Conservation (phyloP, 2,113 vertebrate species). For the Rhegmatorhina hoffmannsi region DNA sequence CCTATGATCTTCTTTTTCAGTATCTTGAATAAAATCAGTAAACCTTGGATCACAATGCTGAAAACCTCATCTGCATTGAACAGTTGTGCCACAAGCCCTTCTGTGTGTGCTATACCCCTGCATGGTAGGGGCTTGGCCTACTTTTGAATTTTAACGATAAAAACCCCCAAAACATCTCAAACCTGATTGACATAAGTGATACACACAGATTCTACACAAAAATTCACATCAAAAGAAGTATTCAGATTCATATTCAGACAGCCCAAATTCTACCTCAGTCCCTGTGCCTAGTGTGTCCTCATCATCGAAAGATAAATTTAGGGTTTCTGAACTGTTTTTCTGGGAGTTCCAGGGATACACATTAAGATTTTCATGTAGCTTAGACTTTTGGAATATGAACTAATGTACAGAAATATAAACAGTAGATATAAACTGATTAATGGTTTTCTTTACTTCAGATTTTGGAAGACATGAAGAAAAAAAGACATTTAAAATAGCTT, state of each 20-base stretch:
- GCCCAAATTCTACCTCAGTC: not conserved
- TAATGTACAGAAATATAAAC: not conserved
- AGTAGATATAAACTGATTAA: not conserved
- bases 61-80: not conserved
- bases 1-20: not conserved
- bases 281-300: not conserved
- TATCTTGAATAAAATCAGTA: not conserved
- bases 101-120: rapidly evolving
- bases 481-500: not conserved
- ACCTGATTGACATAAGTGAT: not conserved
- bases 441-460: not conserved
- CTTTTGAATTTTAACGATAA: not conserved
- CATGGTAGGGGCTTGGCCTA: not conserved
- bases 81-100: not conserved
- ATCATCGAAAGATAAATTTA: not conserved
- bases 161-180: not conserved
- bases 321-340: not conserved
- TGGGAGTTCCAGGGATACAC: not conserved
- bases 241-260: not conserved
- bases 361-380: not conserved
- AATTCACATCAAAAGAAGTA: not conserved
- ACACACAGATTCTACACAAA: not conserved
- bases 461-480: not conserved
- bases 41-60: not conserved
- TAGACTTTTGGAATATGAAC: not conserved